Evolutionary conservation across 2,797 vertebrate species (phyloP).

Genomic region (Hoplostethus atlanticus): DNA sequence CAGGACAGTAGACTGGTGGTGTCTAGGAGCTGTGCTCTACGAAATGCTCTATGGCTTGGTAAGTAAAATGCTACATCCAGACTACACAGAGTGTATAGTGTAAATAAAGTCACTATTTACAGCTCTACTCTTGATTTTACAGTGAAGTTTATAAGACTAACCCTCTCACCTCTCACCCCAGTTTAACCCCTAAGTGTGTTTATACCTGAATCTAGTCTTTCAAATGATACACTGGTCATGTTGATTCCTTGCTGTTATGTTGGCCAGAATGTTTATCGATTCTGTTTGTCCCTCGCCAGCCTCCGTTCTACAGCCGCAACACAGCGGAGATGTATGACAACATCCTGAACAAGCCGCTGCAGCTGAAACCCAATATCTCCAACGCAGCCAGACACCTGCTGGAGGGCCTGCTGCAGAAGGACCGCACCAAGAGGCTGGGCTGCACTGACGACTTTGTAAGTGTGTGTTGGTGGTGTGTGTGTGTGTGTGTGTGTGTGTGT

Average conservation of each 20-base stretch:
- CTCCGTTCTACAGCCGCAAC: constrained; percentile 98
- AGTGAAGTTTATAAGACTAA: too few species aligned
- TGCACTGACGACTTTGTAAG: constrained; percentile 98
- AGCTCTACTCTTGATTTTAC: too few species aligned
- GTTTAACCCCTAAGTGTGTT: not conserved
- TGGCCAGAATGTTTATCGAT: constrained; percentile 30
- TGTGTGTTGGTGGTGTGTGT: constrained; percentile 77
- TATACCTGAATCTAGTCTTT: not conserved
- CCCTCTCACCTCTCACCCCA: too few species aligned
- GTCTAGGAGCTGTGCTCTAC: constrained; percentile 96
- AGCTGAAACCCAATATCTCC: constrained; percentile 98
- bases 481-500: not conserved
- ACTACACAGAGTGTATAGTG: not conserved
- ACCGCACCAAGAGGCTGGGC: constrained; percentile 94
- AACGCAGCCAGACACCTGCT: constrained; percentile 95
- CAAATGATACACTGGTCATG: not conserved
- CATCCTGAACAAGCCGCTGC: constrained; percentile 98
- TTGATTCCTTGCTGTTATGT: not conserved
- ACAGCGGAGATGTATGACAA: constrained; percentile 99
- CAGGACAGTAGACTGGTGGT: constrained; percentile 99
- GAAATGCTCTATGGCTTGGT: constrained; percentile 99
- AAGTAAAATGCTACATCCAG: constrained; percentile 65
- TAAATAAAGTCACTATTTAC: too few species aligned
- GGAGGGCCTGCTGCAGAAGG: constrained; percentile 96
- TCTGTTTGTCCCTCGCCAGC: constrained; percentile 79